Percentiles rank a stretch among this genome's conserved stretches.
Evolutionary conservation across 2,888 invertebrate genomes (phyloP).

Genomic region (Xylota segnis): DNA sequence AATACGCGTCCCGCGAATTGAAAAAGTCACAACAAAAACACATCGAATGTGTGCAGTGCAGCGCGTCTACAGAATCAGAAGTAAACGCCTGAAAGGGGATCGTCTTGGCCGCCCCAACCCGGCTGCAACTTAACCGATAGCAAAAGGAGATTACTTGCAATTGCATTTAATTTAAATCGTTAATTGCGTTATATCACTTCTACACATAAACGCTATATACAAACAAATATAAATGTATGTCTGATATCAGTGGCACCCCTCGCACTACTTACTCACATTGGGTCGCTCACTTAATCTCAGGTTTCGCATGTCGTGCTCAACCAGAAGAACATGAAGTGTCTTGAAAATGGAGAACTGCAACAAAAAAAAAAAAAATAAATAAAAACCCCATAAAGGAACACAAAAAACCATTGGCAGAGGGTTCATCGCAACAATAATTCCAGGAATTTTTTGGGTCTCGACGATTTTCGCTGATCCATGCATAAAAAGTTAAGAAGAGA

Average conservation of each 20-base stretch:
- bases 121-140: conserved; percentile 53
- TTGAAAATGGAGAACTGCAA: conserved; percentile 73
- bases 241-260: conserved; percentile 50
- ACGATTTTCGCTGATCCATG: conserved; percentile 63
- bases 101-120: conserved; percentile 28
- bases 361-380: conserved; percentile 23
- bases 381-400: conserved; percentile 5
- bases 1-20: conserved; percentile 46
- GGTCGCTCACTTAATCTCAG: conserved; percentile 70
- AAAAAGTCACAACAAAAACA: conserved; percentile 17
- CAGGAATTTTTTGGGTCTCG: conserved; percentile 65
- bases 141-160: conserved; percentile 62
- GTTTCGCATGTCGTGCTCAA: conserved; percentile 76
- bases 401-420: conserved; percentile 45
- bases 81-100: conserved; percentile 27
- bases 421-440: conserved; percentile 67
- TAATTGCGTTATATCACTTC: conserved; percentile 69
- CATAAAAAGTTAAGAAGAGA: conserved; percentile 28
- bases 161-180: conserved; percentile 73
- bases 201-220: neutral
- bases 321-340: conserved; percentile 70
- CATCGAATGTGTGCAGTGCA: conserved; percentile 28
- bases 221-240: conserved; percentile 27
- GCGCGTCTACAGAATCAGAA: conserved; percentile 25
- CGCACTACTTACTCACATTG: conserved; percentile 15